A percentile compares a stretch with the other conserved stretches of the same genome.
Evolutionary conservation across 1,140 invertebrate genomes (phyloP).

Genomic region (Bilobella aurantiaca): DNA sequence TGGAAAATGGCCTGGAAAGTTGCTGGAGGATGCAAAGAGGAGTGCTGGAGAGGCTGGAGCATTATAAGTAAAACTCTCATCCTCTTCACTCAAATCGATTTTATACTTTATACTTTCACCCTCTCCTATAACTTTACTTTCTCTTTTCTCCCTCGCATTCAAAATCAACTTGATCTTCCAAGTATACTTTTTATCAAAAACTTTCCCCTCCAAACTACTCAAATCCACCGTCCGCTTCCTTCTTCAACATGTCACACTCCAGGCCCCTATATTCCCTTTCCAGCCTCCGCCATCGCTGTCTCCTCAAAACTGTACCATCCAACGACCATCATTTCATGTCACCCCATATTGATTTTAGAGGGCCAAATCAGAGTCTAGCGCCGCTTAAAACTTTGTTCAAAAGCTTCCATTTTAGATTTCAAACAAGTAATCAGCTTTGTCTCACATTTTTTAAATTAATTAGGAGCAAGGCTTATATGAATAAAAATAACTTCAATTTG

Average conservation of each 20-base stretch:
- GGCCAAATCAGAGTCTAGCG: not conserved
- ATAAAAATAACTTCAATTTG: too few relatives aligned
- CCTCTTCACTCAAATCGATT: conserved; percentile 32
- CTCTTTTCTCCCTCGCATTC: not conserved
- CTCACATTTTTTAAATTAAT: too few relatives aligned
- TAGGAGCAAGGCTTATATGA: too few relatives aligned
- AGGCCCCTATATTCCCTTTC: not conserved
- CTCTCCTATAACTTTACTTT: not conserved
- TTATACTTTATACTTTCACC: conserved; percentile 12
- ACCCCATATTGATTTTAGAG: conserved; percentile 15
- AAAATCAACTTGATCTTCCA: not conserved
- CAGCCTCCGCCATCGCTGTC: conserved; percentile 10
- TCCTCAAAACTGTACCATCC: conserved; percentile 13
- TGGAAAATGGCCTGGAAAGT: not conserved
- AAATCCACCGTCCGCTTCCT: not conserved
- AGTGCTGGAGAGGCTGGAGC: conserved; percentile 14
- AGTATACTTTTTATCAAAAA: conserved; percentile 8
- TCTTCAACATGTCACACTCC: not conserved
- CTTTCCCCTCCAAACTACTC: not conserved
- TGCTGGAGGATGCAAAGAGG: conserved; percentile 16
- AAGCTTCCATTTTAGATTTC: not conserved
- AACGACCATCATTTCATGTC: conserved; percentile 19
- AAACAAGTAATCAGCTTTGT: too few relatives aligned
- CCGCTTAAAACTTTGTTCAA: not conserved
- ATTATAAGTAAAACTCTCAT: conserved; percentile 11